These are phyloP conservation scores for Ornithoptera alexandrae DNA, from an alignment of 2,888 invertebrate species.

Conservation along the genomic window DNA sequence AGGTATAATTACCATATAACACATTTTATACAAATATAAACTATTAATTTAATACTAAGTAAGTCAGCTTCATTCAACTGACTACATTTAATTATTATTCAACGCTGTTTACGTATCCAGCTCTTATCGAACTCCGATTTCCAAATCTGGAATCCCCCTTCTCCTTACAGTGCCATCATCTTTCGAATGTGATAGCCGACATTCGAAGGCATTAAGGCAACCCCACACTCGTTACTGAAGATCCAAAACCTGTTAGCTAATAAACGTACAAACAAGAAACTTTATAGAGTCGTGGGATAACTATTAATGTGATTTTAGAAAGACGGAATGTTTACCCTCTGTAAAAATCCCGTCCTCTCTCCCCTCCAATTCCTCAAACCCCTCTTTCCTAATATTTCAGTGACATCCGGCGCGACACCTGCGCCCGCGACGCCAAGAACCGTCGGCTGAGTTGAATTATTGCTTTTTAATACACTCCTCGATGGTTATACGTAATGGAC, in stretches of 20 bases:
- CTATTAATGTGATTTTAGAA: not conserved
- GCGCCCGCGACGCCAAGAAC: conserved; percentile 57
- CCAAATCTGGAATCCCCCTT: too few species aligned
- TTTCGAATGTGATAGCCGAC: too few species aligned
- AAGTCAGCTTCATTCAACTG: too few species aligned
- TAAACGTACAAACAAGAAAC: not conserved
- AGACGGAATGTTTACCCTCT: conserved; percentile 47
- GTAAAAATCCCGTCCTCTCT: conserved; percentile 30
- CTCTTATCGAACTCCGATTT: too few species aligned
- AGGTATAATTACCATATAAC: too few species aligned
- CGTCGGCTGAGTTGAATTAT: conserved; percentile 51
- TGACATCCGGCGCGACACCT: conserved; percentile 75
- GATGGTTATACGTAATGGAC: conserved; percentile 60
- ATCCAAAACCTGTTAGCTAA: not conserved
- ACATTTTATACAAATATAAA: too few species aligned
- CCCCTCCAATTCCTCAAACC: conserved; percentile 31
- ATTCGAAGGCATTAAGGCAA: too few species aligned
- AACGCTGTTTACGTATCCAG: too few species aligned
- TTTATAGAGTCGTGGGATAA: not conserved
- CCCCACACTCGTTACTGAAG: not conserved
- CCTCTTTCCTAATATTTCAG: conserved; percentile 52
- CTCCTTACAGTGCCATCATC: too few species aligned
- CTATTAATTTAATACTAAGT: too few species aligned
- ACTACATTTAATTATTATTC: too few species aligned
- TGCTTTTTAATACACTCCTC: conserved; percentile 69